Evolutionary conservation across 2,113 vertebrate genomes (phyloP).

Genomic region (Hiodon tergisus): DNA sequence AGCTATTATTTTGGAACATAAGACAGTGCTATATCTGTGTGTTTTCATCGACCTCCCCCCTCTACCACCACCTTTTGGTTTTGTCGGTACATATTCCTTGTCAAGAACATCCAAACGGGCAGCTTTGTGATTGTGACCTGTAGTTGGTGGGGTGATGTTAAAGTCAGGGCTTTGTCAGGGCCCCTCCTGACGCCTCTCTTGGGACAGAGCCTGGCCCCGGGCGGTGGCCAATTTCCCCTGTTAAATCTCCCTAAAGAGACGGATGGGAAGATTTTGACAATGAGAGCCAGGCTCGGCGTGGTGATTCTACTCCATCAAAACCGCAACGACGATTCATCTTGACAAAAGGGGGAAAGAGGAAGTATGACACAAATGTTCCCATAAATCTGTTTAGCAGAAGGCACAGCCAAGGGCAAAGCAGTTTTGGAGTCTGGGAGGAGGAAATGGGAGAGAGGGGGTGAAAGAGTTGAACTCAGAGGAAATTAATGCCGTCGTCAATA

Average conservation of each 20-base stretch:
- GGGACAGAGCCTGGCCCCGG: constrained; percentile 42
- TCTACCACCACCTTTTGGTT: too few relatives aligned
- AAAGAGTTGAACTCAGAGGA: constrained; percentile 59
- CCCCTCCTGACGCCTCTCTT: constrained; percentile 11
- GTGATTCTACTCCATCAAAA: constrained; percentile 60
- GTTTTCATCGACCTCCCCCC: neutral
- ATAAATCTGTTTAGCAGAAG: constrained; percentile 70
- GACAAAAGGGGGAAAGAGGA: constrained; percentile 60
- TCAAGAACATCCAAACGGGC: too few relatives aligned
- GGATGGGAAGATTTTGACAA: constrained; percentile 53
- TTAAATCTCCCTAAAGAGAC: constrained; percentile 55
- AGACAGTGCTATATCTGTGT: too few relatives aligned
- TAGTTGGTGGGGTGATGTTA: too few relatives aligned
- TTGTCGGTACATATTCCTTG: neutral
- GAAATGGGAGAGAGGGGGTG: constrained; percentile 44
- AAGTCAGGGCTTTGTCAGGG: neutral
- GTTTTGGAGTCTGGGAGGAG: constrained; percentile 57
- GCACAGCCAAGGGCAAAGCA: constrained; percentile 67
- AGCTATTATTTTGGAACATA: too few relatives aligned
- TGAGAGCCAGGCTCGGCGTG: constrained; percentile 49
- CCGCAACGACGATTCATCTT: constrained; percentile 60
- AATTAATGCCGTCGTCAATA: constrained; percentile 68
- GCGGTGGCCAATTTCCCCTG: constrained; percentile 56
- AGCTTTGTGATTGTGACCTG: neutral
- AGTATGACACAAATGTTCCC: constrained; percentile 71